Evolutionary conservation across 2,888 invertebrate genomes (phyloP).

Genomic region (Alcis repandata): DNA sequence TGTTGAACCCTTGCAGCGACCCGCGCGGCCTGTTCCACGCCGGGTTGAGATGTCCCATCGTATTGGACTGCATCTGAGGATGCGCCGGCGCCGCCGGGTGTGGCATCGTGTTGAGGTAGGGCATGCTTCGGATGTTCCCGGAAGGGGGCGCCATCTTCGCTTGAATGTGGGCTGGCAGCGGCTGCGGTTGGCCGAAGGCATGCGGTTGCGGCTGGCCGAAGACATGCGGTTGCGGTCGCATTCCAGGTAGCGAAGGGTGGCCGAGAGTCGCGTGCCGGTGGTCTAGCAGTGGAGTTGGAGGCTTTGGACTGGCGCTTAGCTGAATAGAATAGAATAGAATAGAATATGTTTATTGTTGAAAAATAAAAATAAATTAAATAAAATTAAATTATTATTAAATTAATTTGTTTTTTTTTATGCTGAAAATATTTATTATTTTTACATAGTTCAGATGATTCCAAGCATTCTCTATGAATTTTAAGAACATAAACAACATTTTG

Average conservation of each 20-base stretch:
- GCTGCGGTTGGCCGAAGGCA: constrained; percentile 19
- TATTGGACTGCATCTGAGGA: constrained; percentile 60
- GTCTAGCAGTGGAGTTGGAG: constrained; percentile 56
- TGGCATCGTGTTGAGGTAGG: constrained; percentile 68
- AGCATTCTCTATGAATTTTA: no score
- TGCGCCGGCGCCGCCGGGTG: constrained; percentile 51
- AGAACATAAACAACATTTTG: no score
- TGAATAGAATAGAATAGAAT: no score
- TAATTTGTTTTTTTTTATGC: no score
- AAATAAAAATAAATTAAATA: no score
- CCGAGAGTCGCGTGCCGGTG: constrained; percentile 68
- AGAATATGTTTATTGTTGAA: no score
- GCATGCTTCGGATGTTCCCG: constrained; percentile 74
- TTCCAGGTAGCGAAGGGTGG: constrained; percentile 45
- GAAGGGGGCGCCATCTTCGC: constrained; percentile 56
- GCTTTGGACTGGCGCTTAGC: constrained; percentile 73
- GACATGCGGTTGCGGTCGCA: constrained; percentile 28
- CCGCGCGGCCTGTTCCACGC: constrained; percentile 72
- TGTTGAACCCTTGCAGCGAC: constrained; percentile 69
- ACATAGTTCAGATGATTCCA: no score
- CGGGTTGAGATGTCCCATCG: constrained; percentile 64
- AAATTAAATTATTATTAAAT: no score
- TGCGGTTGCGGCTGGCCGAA: constrained; percentile 27
- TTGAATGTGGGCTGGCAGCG: constrained; percentile 56
- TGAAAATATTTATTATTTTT: constrained; percentile 12